Evolutionary conservation across 2,113 vertebrate species (phyloP).

Genomic region (Callocephalon fimbriatum): DNA sequence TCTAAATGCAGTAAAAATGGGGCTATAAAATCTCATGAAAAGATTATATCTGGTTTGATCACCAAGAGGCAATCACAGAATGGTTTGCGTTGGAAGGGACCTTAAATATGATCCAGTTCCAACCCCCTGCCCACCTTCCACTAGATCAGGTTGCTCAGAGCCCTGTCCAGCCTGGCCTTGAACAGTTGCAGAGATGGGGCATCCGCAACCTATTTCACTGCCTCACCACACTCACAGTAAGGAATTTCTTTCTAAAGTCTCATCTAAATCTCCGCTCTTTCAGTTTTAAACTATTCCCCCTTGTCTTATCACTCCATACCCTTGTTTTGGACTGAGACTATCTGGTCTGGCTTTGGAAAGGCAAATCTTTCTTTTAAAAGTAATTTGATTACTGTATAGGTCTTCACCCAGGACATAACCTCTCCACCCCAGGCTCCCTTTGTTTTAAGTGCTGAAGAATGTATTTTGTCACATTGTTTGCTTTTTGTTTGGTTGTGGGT

Average conservation of each 20-base stretch:
- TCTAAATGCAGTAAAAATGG: neutral
- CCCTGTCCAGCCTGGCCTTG: neutral
- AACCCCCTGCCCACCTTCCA: neutral
- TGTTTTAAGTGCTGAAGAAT: neutral
- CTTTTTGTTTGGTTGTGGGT: neutral
- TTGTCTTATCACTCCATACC: neutral
- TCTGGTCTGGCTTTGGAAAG: neutral
- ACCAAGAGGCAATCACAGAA: neutral
- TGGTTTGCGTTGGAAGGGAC: neutral
- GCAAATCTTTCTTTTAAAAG: neutral
- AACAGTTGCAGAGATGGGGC: neutral
- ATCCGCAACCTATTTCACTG: neutral
- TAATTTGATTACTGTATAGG: fast-evolving
- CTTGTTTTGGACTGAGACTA: neutral
- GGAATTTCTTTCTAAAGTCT: neutral
- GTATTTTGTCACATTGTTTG: neutral
- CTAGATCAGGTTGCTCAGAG: neutral
- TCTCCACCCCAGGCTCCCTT: neutral
- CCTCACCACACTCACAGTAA: neutral
- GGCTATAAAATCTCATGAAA: neutral
- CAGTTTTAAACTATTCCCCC: neutral
- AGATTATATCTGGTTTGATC: neutral
- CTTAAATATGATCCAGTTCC: neutral
- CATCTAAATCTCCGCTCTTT: neutral
- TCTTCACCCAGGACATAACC: neutral